Base-by-base conservation (phyloP, 2,113 vertebrate species). In the Propithecus coquereli region DNA sequence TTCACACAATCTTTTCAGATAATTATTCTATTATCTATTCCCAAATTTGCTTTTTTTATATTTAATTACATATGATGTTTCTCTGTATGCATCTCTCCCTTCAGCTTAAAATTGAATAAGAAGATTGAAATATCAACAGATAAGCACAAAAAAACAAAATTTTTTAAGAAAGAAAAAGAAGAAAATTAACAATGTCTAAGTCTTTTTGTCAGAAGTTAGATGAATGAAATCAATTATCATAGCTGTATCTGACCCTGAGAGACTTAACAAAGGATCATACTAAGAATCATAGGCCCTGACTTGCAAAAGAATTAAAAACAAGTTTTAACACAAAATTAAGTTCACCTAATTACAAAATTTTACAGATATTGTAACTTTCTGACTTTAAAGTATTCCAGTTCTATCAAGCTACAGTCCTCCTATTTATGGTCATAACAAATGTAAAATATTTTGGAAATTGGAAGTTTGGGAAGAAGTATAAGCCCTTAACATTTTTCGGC, bases 1-100 rank as follows among this genome's bases (percentile, higher is more conserved):
- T 87, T 88, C 95, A 96, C 6, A 90, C 30, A 98, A 96, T 96
- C 54, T 90, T 95, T 96, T 97, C n/a, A 94, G 25, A 50, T 93
- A 90, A 96, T 87, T 96, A 97, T 83, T 40, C 95, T 61, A 96
- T 92, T 84, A 82, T 63, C 83, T 97, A 82, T 87, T 43, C 22
- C 94, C 87, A 92, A 43, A 32, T 73, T 63, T 95, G 97, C 57
- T 76, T 68, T 88, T 79, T 30, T 82, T 88, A 74, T 2, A 93
- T 5, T 95, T 37, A 61, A 96, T 92, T 77, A 90, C 18, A 71
- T 23, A 92, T 16, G 71, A 4, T 88, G 85, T 65, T 83, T 65
- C 71, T 91, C 65, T 71, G n/a, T 22, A 94, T 1, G 6, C 22
- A 90, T 81, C 14, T 93, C 32, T 87, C 37, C 18, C 25, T 86